Conservation (phyloP, 2,888 invertebrate species). For the Branchellion lobata region DNA sequence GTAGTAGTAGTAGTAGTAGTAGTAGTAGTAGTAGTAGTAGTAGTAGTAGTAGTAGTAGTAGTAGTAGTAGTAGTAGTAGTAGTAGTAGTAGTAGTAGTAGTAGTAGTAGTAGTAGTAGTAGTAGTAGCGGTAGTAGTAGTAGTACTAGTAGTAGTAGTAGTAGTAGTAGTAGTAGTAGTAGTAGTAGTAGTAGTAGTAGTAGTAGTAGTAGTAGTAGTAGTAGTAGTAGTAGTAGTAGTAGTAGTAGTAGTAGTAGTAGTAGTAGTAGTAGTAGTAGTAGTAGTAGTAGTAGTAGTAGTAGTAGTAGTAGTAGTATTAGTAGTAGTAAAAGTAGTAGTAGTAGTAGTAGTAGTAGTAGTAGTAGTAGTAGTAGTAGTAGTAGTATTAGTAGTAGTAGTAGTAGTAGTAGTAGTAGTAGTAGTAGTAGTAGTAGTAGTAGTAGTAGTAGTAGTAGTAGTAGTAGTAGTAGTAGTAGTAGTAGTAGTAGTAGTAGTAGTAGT, state of each 20-base stretch:
- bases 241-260: conserved; percentile 33
- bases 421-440: conserved; percentile 7
- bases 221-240: conserved; percentile 33
- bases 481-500: conserved; percentile 18
- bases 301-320: conserved; percentile 31
- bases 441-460: conserved; percentile 15
- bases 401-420: conserved; percentile 12
- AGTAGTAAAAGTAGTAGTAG: conserved; percentile 27
- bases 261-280: conserved; percentile 31
- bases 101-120: conserved; percentile 33
- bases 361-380: conserved; percentile 30
- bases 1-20: conserved; percentile 33
- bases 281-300: conserved; percentile 33
- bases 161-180: conserved; percentile 32
- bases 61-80: conserved; percentile 33
- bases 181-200: conserved; percentile 37
- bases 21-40: conserved; percentile 31
- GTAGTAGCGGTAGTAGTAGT: conserved; percentile 26
- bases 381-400: conserved; percentile 10
- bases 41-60: conserved; percentile 33
- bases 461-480: conserved; percentile 12
- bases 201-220: conserved; percentile 33
- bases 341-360: conserved; percentile 32
- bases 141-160: conserved; percentile 2
- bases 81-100: conserved; percentile 32